These are phyloP conservation scores for Pheosia gnoma DNA, from an alignment of 2,888 invertebrate species.

Conservation along the genomic window DNA sequence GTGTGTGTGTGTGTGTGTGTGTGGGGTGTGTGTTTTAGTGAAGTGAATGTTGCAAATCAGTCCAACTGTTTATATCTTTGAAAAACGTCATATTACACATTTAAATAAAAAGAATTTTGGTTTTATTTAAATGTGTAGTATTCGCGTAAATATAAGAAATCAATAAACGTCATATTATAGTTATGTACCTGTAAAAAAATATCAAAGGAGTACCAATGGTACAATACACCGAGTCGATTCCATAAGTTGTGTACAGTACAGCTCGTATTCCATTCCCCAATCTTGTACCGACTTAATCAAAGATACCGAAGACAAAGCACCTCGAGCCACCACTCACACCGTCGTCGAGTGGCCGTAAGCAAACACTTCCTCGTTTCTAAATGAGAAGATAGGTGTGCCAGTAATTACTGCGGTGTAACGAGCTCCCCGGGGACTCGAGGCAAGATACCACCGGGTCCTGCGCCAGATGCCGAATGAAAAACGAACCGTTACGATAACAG, in stretches of 20 bases:
- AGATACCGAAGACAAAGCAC: slow-evolving; percentile 14
- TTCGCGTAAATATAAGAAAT: too few species aligned
- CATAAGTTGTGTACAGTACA: neutral
- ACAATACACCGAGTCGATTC: too few species aligned
- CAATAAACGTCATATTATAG: too few species aligned
- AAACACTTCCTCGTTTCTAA: slow-evolving; percentile 65
- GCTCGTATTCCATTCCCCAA: slow-evolving; percentile 1
- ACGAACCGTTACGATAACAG: slow-evolving; percentile 49
- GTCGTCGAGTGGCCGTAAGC: slow-evolving; percentile 44
- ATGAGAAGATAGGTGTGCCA: slow-evolving; percentile 65
- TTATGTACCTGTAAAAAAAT: too few species aligned
- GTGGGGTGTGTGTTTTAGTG: too few species aligned
- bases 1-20: too few species aligned
- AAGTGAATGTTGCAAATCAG: too few species aligned
- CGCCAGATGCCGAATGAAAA: slow-evolving; percentile 61
- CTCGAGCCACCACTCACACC: slow-evolving; percentile 36
- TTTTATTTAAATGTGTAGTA: too few species aligned
- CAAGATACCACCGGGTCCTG: slow-evolving; percentile 42
- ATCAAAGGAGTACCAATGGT: too few species aligned
- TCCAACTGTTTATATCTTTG: too few species aligned
- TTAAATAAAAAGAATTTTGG: too few species aligned
- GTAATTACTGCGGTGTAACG: slow-evolving; percentile 76
- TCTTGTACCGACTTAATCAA: slow-evolving; percentile 11
- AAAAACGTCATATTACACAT: too few species aligned
- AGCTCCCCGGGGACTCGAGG: slow-evolving; percentile 61